Evolutionary conservation across 2,113 vertebrate genomes (phyloP).

Genomic region (Corythornis madagascariensis): DNA sequence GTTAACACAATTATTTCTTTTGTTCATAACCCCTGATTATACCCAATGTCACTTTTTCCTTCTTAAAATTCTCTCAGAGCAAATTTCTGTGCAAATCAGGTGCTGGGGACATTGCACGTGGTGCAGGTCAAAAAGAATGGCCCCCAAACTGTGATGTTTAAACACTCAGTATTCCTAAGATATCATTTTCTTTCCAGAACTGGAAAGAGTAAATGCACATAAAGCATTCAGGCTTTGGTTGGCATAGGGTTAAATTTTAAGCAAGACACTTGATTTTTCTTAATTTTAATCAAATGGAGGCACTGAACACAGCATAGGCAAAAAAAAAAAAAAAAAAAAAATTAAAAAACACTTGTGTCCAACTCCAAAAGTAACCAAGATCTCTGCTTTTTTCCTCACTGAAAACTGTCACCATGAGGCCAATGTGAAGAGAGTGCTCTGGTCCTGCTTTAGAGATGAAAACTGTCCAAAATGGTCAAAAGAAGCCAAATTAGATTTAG

Average conservation of each 20-base stretch:
- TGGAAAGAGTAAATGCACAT: background rate
- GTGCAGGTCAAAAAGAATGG: background rate
- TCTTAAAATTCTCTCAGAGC: background rate
- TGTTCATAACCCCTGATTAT: background rate
- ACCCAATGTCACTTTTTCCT: background rate
- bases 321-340: background rate
- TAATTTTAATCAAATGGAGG: background rate
- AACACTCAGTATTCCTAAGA: background rate
- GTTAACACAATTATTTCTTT: background rate
- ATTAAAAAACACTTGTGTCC: background rate
- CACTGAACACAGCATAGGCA: background rate
- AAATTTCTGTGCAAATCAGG: background rate
- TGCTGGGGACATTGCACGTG: background rate
- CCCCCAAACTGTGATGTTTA: background rate
- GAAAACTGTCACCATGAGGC: background rate
- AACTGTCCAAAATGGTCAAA: conserved; percentile 9
- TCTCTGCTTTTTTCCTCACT: background rate
- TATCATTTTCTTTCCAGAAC: background rate
- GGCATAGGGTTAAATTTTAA: background rate
- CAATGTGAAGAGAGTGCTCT: background rate
- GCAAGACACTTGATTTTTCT: background rate
- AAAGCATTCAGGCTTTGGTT: background rate
- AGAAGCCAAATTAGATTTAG: conserved; percentile 37
- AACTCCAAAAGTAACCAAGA: background rate
- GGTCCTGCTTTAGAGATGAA: background rate